Conservation (phyloP, 2,888 invertebrate species). For the Lasiommata megera region DNA sequence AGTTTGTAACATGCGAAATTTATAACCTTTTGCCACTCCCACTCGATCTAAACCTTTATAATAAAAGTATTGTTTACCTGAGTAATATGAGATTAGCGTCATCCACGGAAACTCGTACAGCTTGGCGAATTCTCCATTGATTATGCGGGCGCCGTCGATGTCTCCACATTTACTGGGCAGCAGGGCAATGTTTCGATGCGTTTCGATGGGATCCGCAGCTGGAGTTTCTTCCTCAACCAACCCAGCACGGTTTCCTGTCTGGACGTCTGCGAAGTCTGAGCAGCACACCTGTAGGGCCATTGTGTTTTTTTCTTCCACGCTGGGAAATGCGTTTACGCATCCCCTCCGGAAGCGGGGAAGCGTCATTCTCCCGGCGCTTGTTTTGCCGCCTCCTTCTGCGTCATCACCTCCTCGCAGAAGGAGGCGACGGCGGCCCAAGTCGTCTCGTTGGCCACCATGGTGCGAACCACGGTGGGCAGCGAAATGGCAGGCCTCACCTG, state of each 20-base stretch:
- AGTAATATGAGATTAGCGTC: slow-evolving; percentile 78
- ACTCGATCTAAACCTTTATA: too few species aligned
- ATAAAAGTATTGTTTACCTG: slow-evolving; percentile 20
- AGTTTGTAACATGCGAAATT: too few species aligned
- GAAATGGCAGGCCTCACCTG: too few species aligned
- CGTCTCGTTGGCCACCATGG: too few species aligned
- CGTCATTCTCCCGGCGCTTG: too few species aligned
- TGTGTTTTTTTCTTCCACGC: not conserved
- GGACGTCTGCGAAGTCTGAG: slow-evolving; percentile 10
- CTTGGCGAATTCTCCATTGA: slow-evolving; percentile 73
- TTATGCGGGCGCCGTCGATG: slow-evolving; percentile 66
- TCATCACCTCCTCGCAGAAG: too few species aligned
- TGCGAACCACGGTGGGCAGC: too few species aligned
- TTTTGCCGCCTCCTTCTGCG: too few species aligned
- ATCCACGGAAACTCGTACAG: slow-evolving; percentile 84
- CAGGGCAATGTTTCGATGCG: slow-evolving; percentile 38
- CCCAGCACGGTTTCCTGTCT: not conserved
- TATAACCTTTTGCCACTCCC: too few species aligned
- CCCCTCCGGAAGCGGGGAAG: too few species aligned
- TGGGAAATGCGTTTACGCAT: too few species aligned
- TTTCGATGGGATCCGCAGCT: slow-evolving; percentile 39
- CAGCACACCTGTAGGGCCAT: slow-evolving; percentile 24
- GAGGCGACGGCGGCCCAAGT: too few species aligned
- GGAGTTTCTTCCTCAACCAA: not conserved
- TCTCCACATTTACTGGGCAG: slow-evolving; percentile 66